Evolutionary conservation across 2,797 vertebrate genomes (phyloP).

Genomic region (Lerista edwardsae): DNA sequence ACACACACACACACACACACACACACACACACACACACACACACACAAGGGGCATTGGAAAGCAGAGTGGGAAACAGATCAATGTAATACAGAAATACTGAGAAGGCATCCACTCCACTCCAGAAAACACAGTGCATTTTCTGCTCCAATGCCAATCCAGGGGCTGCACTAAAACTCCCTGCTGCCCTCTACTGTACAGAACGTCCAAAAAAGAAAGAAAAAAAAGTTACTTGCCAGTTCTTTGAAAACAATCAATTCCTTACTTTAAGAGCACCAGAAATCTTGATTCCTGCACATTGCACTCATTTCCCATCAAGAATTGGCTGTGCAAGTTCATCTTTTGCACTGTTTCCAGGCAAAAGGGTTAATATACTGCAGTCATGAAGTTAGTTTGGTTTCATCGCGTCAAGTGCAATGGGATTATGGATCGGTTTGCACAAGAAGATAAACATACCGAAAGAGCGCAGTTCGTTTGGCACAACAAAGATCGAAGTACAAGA

Average conservation of each 20-base stretch:
- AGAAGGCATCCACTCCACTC: too few species aligned
- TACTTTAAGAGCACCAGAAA: too few species aligned
- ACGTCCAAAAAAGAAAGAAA: background rate
- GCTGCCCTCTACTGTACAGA: slow-evolving; percentile 25
- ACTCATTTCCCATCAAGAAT: too few species aligned
- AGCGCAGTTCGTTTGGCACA: background rate
- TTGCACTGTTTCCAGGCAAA: background rate
- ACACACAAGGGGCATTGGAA: background rate
- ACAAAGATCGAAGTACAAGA: background rate
- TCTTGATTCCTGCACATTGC: too few species aligned
- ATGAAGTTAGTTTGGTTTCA: background rate
- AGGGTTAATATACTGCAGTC: background rate
- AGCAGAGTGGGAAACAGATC: background rate
- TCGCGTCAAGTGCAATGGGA: background rate
- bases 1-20: too few species aligned
- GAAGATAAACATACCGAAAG: background rate
- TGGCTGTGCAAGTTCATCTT: background rate
- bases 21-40: too few species aligned
- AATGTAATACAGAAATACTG: too few species aligned
- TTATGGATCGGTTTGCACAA: background rate
- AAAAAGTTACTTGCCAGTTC: too few species aligned
- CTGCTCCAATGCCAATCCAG: background rate
- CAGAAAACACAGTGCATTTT: background rate
- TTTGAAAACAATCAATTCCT: too few species aligned
- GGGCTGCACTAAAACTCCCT: background rate